Evolutionary conservation across 2,113 vertebrate species (phyloP).

Genomic region (Baryphthengus martii): DNA sequence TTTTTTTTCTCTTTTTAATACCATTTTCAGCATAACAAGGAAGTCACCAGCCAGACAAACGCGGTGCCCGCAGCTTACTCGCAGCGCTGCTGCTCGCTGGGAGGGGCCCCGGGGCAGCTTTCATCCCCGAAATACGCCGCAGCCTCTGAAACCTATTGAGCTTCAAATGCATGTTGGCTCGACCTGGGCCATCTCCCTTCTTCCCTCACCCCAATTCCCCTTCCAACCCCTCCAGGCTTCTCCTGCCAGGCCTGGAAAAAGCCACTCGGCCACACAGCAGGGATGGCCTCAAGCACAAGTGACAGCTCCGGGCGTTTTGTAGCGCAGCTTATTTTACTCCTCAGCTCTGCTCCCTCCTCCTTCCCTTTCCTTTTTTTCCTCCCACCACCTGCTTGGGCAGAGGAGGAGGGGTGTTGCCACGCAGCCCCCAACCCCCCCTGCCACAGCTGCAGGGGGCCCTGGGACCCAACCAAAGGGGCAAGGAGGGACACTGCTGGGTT

Average conservation of each 20-base stretch:
- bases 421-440: background rate
- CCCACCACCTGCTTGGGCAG: background rate
- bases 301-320: background rate
- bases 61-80: background rate
- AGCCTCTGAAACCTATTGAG: background rate
- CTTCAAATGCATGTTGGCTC: fast-evolving
- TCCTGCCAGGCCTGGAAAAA: constrained; percentile 31
- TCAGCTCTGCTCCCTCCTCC: background rate
- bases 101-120: constrained; percentile 47
- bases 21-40: background rate
- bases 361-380: background rate
- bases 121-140: background rate
- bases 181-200: background rate
- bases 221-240: background rate
- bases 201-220: background rate
- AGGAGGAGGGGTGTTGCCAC: background rate
- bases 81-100: constrained; percentile 4
- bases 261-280: constrained; percentile 4
- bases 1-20: background rate
- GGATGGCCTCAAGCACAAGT: constrained; percentile 24
- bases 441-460: background rate
- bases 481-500: fast-evolving
- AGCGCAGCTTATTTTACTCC: background rate
- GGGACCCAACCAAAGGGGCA: background rate
- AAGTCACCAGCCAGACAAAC: background rate